Percentiles rank a stretch among this genome's conserved stretches.
These are phyloP conservation scores for Rhaphigaster nebulosa DNA, from an alignment of 2,888 invertebrate genomes.

Conservation along the genomic window DNA sequence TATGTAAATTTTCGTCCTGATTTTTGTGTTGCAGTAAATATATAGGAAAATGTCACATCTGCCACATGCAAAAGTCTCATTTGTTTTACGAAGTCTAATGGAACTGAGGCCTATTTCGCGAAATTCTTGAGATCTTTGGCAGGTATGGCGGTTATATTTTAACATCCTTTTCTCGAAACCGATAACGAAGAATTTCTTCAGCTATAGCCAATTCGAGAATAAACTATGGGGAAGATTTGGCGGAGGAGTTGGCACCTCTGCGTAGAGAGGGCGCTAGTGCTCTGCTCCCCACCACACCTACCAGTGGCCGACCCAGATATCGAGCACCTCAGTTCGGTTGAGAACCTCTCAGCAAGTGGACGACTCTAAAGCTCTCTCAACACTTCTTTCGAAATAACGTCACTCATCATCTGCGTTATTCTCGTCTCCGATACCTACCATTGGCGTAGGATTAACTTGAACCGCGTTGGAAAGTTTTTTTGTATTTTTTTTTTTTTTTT, in stretches of 20 bases:
- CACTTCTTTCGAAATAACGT: conserved; percentile 6
- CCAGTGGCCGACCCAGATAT: conserved; percentile 11
- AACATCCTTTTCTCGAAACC: no score
- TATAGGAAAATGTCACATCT: no score
- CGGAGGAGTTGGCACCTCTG: background rate
- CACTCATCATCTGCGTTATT: background rate
- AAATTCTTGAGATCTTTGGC: background rate
- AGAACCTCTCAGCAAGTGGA: background rate
- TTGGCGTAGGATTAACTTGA: background rate
- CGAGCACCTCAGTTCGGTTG: conserved; percentile 37
- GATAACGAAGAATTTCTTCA: no score
- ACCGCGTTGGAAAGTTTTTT: background rate
- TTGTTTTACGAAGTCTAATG: background rate
- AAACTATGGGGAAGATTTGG: no score
- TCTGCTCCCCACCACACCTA: background rate
- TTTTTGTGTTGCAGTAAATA: no score
- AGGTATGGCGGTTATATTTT: no score
- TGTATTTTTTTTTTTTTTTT: background rate
- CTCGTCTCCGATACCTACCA: background rate
- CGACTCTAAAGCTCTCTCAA: background rate
- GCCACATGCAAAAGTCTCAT: no score
- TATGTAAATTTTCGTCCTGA: no score
- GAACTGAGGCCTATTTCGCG: no score
- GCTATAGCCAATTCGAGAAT: no score
- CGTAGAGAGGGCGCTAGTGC: background rate